phyloP scores from a whole-genome alignment of 2,888 invertebrate species.

The Polydesmus complanatus region DNA sequence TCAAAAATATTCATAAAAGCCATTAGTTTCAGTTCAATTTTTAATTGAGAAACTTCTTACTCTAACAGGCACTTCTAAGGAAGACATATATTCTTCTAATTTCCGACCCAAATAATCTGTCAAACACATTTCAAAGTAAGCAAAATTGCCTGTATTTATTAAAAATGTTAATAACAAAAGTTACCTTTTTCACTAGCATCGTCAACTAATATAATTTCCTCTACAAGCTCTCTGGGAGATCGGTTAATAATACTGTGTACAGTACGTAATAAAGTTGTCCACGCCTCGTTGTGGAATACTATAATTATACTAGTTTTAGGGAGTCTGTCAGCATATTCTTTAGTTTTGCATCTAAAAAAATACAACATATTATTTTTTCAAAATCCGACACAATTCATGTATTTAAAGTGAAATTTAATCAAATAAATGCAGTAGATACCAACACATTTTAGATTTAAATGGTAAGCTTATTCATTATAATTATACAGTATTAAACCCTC shows the following conservation, averaged over 20 bases:
- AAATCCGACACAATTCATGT: conserved; percentile 5
- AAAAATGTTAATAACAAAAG: not conserved
- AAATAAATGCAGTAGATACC: too few relatives aligned
- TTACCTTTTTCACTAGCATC: conserved; percentile 89
- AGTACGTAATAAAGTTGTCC: conserved; percentile 88
- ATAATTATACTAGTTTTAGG: conserved; percentile 94
- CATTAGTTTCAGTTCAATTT: not conserved
- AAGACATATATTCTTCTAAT: conserved; percentile 76
- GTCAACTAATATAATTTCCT: conserved; percentile 93
- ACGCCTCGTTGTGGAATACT: conserved; percentile 98
- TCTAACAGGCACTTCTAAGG: conserved; percentile 63
- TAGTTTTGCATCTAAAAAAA: conserved; percentile 56
- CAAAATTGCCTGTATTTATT: not conserved
- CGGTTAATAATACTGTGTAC: conserved; percentile 95
- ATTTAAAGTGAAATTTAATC: conserved; percentile 1
- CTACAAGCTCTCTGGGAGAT: conserved; percentile 70
- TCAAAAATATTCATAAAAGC: conserved; percentile 13
- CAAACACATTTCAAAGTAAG: conserved; percentile 16
- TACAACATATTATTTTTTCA: conserved; percentile 13
- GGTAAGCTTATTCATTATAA: too few relatives aligned
- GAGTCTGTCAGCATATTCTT: conserved; percentile 58
- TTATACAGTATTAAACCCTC: too few relatives aligned
- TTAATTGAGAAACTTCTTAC: conserved; percentile 19
- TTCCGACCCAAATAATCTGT: conserved; percentile 74
- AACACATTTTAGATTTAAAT: too few relatives aligned